phyloP scores from a whole-genome alignment of 2,888 invertebrate species.

The Urechis unicinctus region DNA sequence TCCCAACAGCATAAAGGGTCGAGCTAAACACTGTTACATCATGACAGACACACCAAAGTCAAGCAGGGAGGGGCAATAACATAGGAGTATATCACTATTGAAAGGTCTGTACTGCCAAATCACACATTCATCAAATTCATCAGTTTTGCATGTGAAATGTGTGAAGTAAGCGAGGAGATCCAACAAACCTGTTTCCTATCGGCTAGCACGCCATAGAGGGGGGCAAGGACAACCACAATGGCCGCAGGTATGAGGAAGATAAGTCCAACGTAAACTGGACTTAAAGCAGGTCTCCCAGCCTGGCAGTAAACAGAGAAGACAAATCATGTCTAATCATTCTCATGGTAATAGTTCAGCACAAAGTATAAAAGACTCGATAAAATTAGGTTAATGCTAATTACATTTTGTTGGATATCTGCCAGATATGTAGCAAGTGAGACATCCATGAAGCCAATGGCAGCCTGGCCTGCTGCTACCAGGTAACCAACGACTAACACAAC shows the following conservation, averaged over 20 bases:
- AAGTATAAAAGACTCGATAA: too few species aligned
- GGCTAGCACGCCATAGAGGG: neutral
- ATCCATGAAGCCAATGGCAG: neutral
- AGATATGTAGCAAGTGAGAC: neutral
- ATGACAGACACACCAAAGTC: too few species aligned
- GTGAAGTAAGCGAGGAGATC: too few species aligned
- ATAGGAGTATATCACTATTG: too few species aligned
- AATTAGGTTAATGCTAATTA: too few species aligned
- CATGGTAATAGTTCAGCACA: neutral
- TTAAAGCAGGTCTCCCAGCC: too few species aligned
- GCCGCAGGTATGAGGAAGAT: neutral
- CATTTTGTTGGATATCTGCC: neutral
- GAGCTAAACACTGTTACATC: neutral
- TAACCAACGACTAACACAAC: neutral
- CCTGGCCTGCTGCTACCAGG: neutral
- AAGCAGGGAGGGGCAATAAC: too few species aligned
- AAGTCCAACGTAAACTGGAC: neutral
- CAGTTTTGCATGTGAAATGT: too few species aligned
- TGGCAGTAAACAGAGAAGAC: neutral
- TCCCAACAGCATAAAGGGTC: neutral
- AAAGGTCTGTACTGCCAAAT: too few species aligned
- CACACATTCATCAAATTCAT: too few species aligned
- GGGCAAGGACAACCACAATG: neutral
- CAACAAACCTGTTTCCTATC: too few species aligned
- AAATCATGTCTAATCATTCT: neutral